Evolutionary conservation across 37 sponge, comb jelly and placozoan species (phyloP).

Genomic region (Agelas oroides): DNA sequence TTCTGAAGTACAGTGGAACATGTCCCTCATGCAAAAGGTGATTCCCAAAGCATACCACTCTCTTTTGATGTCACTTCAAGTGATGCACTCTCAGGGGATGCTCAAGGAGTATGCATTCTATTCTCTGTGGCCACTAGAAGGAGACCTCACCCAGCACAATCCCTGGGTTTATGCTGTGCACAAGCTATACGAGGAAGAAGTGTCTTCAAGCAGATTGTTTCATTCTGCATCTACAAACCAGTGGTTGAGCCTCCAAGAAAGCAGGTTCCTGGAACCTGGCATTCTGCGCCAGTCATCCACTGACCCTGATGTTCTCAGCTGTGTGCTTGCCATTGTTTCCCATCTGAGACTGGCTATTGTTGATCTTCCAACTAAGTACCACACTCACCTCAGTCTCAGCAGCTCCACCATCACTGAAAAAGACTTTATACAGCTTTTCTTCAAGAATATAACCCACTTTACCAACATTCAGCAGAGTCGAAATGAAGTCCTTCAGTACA

Average conservation of each 20-base stretch:
- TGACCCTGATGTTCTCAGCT: not conserved
- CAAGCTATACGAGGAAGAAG: not conserved
- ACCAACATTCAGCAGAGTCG: not conserved
- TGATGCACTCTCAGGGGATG: not conserved
- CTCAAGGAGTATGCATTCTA: constrained; percentile 36
- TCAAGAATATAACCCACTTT: not conserved
- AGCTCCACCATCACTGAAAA: constrained; percentile 5
- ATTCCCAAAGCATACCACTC: constrained; percentile 46
- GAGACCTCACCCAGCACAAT: constrained; percentile 7
- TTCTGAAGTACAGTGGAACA: constrained; percentile 57
- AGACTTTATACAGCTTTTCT: constrained; percentile 8
- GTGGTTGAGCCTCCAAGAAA: constrained; percentile 27
- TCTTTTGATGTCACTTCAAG: constrained; percentile 30
- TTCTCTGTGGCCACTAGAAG: constrained; percentile 45
- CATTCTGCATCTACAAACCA: constrained; percentile 7
- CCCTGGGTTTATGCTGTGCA: constrained; percentile 35
- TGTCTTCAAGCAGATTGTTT: constrained; percentile 26
- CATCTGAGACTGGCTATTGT: constrained; percentile 41
- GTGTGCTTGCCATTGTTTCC: constrained; percentile 13
- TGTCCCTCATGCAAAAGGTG: constrained; percentile 24
- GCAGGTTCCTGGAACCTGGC: constrained; percentile 30
- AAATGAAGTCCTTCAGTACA: constrained; percentile 10
- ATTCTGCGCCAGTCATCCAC: constrained; percentile 12
- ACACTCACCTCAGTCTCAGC: not conserved
- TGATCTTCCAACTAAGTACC: constrained; percentile 42